phyloP scores from a whole-genome alignment of 1,140 invertebrate genomes.

The Cydia splendana region DNA sequence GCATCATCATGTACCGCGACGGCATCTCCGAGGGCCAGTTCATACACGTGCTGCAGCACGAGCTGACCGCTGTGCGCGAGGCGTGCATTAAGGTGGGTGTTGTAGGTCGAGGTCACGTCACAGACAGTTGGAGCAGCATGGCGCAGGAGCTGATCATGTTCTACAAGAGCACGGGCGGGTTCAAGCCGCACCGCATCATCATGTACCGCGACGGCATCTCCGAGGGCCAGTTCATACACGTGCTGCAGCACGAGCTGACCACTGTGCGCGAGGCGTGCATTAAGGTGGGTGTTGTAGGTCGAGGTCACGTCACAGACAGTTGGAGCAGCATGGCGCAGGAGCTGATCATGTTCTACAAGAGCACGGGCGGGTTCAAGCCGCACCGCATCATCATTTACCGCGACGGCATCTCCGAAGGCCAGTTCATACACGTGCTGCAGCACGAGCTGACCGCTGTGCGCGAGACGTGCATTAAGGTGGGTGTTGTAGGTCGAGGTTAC shows the following conservation, averaged over 20 bases:
- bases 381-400: constrained; percentile 97
- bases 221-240: constrained; percentile 93
- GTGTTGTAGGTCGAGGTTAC: too few species aligned
- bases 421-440: constrained; percentile 93
- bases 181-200: constrained; percentile 97
- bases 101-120: not conserved
- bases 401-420: constrained; percentile 98
- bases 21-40: constrained; percentile 97
- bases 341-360: constrained; percentile 80
- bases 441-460: constrained; percentile 98
- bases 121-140: not conserved
- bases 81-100: constrained; percentile 88
- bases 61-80: constrained; percentile 97
- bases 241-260: constrained; percentile 97
- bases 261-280: constrained; percentile 99
- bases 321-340: too few species aligned
- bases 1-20: constrained; percentile 98
- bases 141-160: too few species aligned
- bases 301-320: not conserved
- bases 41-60: constrained; percentile 95
- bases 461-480: constrained; percentile 93
- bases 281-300: too few species aligned
- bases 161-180: constrained; percentile 93
- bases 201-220: constrained; percentile 98
- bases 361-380: constrained; percentile 96